Conservation (phyloP, 2,797 vertebrate genomes). For the Buphagus erythrorhynchus region DNA sequence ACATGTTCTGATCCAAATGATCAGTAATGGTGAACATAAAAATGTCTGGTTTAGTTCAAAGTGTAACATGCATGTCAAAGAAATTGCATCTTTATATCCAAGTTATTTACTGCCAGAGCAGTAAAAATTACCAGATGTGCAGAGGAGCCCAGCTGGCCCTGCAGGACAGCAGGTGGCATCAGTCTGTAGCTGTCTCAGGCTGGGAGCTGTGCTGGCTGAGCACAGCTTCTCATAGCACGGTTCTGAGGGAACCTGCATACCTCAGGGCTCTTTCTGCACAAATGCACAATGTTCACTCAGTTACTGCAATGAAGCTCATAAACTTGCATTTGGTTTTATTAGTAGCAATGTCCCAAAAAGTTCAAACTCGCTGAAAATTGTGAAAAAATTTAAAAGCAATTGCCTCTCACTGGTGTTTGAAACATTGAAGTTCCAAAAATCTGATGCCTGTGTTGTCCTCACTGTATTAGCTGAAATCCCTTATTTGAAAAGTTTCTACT, state of each 20-base stretch:
- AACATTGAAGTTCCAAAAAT: not conserved
- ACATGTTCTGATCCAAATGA: not conserved
- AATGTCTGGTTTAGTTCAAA: not conserved
- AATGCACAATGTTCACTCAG: not conserved
- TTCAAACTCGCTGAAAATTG: not conserved
- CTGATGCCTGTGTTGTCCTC: not conserved
- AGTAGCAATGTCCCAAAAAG: not conserved
- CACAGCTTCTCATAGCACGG: not conserved
- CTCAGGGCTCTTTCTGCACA: not conserved
- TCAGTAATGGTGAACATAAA: not conserved
- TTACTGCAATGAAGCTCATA: not conserved
- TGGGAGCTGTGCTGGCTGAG: not conserved
- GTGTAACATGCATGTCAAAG: not conserved
- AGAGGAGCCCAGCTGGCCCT: not conserved
- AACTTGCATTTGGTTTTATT: not conserved
- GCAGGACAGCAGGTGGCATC: not conserved
- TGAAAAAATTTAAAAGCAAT: not conserved
- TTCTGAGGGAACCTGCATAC: not conserved
- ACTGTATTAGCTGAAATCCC: not conserved
- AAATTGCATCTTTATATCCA: not conserved
- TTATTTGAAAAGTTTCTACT: not conserved
- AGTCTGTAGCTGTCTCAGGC: not conserved
- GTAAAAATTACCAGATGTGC: not conserved
- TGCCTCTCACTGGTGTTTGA: not conserved
- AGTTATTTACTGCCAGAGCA: not conserved